Conservation (phyloP, 2,113 vertebrate species). For the Festucalex cinctus region DNA sequence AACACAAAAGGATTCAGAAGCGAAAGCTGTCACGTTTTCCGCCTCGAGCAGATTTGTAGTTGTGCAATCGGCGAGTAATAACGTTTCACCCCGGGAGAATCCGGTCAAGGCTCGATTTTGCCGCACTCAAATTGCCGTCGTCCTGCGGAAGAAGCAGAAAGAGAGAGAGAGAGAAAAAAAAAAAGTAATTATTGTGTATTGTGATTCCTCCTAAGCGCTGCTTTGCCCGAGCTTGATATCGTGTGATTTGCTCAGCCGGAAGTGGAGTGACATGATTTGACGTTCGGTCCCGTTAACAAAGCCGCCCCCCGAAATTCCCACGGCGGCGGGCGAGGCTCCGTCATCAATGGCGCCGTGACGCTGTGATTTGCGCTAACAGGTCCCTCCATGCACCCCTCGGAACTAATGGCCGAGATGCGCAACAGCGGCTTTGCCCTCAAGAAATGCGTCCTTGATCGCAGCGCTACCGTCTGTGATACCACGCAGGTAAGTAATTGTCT, state of each 20-base stretch:
- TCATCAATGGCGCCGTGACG: constrained; percentile 92
- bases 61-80: constrained; percentile 69
- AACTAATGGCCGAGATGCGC: constrained; percentile 99
- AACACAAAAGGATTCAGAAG: constrained; percentile 12
- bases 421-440: constrained; percentile 99
- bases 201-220: constrained; percentile 86
- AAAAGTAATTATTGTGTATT: constrained; percentile 97
- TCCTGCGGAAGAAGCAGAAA: constrained; percentile 73
- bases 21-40: constrained; percentile 25
- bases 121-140: constrained; percentile 82
- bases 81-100: constrained; percentile 69
- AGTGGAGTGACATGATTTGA: constrained; percentile 98
- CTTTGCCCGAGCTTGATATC: constrained; percentile 95
- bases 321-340: constrained; percentile 81
- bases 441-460: constrained; percentile 97
- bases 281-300: constrained; percentile 98
- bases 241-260: constrained; percentile 98
- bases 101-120: constrained; percentile 77
- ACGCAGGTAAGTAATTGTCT: constrained; percentile 98
- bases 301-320: constrained; percentile 86
- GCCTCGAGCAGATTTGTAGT: constrained; percentile 51
- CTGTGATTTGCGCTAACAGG: constrained; percentile 97
- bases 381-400: constrained; percentile 99
- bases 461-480: constrained; percentile 92
- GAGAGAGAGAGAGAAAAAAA: too few species aligned